phyloP scores from a whole-genome alignment of 1,140 invertebrate genomes.

The Linepithema humile region DNA sequence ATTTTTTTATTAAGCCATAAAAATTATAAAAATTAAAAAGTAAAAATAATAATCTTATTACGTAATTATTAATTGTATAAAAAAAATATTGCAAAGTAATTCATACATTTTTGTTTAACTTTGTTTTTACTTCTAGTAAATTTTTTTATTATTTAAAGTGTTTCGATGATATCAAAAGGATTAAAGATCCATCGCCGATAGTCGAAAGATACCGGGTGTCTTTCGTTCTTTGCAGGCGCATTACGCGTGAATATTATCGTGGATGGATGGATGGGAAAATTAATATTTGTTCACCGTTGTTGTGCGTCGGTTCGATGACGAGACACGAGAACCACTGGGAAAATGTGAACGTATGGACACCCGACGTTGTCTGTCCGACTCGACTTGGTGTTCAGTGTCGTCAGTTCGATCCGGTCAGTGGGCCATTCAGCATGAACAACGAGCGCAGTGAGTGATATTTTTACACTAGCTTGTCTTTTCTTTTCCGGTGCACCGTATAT shows the following conservation, averaged over 20 bases:
- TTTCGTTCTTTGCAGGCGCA: background rate
- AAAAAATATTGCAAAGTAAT: no score
- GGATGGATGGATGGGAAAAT: slow-evolving; percentile 47
- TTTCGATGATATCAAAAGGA: background rate
- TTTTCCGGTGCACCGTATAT: background rate
- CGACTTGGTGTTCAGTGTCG: slow-evolving; percentile 78
- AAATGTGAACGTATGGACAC: slow-evolving; percentile 78
- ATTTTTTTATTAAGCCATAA: background rate
- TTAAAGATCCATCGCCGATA: background rate
- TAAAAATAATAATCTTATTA: background rate
- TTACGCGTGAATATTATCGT: slow-evolving; percentile 23
- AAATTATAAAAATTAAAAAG: background rate
- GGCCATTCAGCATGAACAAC: slow-evolving; percentile 82
- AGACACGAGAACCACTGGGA: slow-evolving; percentile 69
- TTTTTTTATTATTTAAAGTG: background rate
- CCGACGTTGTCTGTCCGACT: slow-evolving; percentile 76
- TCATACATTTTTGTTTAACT: background rate
- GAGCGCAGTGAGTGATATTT: slow-evolving; percentile 75
- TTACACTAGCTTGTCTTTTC: slow-evolving; percentile 44
- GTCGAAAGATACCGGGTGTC: background rate
- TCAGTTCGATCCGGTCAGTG: slow-evolving; percentile 83
- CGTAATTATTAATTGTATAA: no score
- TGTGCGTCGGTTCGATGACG: slow-evolving; percentile 4
- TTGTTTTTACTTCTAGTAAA: background rate
- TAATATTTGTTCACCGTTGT: slow-evolving; percentile 28